Percentiles rank a stretch among this genome's conserved stretches.
These are phyloP conservation scores for Papilio gigon DNA, from an alignment of 2,888 invertebrate species.

Conservation along the genomic window DNA sequence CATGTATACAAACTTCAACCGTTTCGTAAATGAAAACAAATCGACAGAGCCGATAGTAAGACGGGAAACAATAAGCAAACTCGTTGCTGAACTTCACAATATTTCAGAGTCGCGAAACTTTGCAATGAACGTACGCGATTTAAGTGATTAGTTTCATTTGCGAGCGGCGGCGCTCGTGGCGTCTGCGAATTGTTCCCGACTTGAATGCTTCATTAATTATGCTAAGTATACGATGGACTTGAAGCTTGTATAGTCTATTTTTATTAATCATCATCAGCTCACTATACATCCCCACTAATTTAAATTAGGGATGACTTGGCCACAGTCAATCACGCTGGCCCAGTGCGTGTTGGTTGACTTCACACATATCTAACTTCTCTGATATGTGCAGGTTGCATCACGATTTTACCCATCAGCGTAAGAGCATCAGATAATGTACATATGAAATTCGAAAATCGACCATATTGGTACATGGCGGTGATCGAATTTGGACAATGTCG, in stretches of 20 bases:
- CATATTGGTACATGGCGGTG: too few relatives aligned
- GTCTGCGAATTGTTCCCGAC: slow-evolving; percentile 45
- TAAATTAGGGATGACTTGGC: too few relatives aligned
- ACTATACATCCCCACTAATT: too few relatives aligned
- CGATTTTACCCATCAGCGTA: too few relatives aligned
- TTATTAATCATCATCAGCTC: too few relatives aligned
- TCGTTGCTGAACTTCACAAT: slow-evolving; percentile 68
- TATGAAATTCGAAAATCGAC: too few relatives aligned
- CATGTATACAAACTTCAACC: neutral
- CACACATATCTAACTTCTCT: too few relatives aligned
- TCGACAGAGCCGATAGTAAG: slow-evolving; percentile 20
- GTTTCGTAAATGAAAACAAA: slow-evolving; percentile 8
- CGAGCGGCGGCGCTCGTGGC: slow-evolving; percentile 64
- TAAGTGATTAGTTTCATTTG: slow-evolving; percentile 80
- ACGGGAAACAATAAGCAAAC: slow-evolving; percentile 50
- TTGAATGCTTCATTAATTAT: slow-evolving; percentile 54
- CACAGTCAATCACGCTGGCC: too few relatives aligned
- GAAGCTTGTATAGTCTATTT: slow-evolving; percentile 8
- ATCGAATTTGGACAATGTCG: too few relatives aligned
- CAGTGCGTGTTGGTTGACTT: too few relatives aligned
- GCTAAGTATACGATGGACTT: slow-evolving; percentile 20
- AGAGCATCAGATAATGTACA: too few relatives aligned
- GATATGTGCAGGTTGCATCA: too few relatives aligned
- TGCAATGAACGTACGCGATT: slow-evolving; percentile 63
- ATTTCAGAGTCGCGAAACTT: slow-evolving; percentile 67